Evolutionary conservation across 2,797 vertebrate species (phyloP), one percentile per base, ranked within the genome.

Genomic region (Luscinia megarhynchos): DNA sequence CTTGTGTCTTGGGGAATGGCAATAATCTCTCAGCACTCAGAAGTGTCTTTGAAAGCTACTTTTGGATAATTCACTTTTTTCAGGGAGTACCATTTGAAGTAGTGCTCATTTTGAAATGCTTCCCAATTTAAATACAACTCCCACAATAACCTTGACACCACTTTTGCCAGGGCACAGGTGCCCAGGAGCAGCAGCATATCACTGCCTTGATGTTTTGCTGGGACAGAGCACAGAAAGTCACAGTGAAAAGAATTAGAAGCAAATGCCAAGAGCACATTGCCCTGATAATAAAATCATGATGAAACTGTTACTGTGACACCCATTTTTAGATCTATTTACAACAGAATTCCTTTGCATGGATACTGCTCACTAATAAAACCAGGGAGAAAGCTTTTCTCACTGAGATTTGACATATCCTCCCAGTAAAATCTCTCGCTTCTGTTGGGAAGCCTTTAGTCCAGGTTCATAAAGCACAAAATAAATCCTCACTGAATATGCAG

Each of bases 121-220:
- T 26, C 9, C 3, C 45, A 50, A 8, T 50, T 57, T 30, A 29
- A 74, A 46, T 5, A n/a, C 20, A 76, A 16, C 41, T 68, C 63
- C 34, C 3, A 2, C 3, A 12, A 53, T 21, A 18, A 24, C 57
- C 29, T 13, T 30, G n/a, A 18, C 15, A 1, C 29, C 1, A 4
- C 15, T 72, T 87, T 50, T 66, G 23, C 36, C 51, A 12, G n/a
- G 46, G 57, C 40, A 41, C 16, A 27, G 54, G 20, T 72, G 29
- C 32, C 61, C 12, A 46, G 53, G 16, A 57, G 74, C 70, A 89
- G 57, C 61, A 67, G 45, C 5, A 32, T 8, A 29, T 82, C 48
- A 2, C 2, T 53, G 59, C 53, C 27, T 36, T 38, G 7, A 13
- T 11, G 50, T 7, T 63, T 13, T 24, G 30, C 74, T 62, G 15